Base-by-base conservation (phyloP, 2,113 vertebrate species). In the Scophthalmus maximus region DNA sequence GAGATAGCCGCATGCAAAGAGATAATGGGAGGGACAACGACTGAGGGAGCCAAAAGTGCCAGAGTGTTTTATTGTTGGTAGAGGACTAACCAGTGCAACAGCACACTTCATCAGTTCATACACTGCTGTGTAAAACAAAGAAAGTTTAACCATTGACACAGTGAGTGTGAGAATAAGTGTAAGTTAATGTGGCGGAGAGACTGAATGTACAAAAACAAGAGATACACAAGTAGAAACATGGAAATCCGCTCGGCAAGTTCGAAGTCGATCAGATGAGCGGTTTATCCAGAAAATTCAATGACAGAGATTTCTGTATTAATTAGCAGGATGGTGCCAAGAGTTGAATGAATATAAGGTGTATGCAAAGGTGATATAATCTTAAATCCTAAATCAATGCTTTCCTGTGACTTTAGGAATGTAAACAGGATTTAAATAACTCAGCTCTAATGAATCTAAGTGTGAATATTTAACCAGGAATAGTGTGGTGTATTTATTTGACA, bases 401-500 rank as follows among this genome's bases (percentile, higher is more conserved):
- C 32, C 6, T 60, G 25, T 79, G 40, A 79, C 74, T 64, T 18
- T 69, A 75, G 29, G 44, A 84, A 63, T 73, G 40, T 83, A 58
- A 68, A 58, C n/a, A 69, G 36, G 26, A 23, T 61, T 68, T 68
- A 46, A 65, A 51, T 11, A 68, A 10, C 29, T 75, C 22, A 11
- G 15, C 40, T 32, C 20, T 3, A 38, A 73, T 34, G 66, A 38
- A 20, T 22, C n/a, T 63, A 22, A 36, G n/a, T 81, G 58, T 78
- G 27, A 53, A 47, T 78, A 70, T 65, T 42, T 56, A 68, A 32
- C 1, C 32, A 36, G 57, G 26, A 20, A 42, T 8, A 11, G 15
- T 6, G 51, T 15, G 3, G n/a, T 68, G 15, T 83, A 81, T 87
- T 83, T 62, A 81, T 67, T 83, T 73, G 26, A 76, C 50, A 62